Evolutionary conservation across 2,888 invertebrate species (phyloP).

Genomic region (Marasmarcha lunaedactyla): DNA sequence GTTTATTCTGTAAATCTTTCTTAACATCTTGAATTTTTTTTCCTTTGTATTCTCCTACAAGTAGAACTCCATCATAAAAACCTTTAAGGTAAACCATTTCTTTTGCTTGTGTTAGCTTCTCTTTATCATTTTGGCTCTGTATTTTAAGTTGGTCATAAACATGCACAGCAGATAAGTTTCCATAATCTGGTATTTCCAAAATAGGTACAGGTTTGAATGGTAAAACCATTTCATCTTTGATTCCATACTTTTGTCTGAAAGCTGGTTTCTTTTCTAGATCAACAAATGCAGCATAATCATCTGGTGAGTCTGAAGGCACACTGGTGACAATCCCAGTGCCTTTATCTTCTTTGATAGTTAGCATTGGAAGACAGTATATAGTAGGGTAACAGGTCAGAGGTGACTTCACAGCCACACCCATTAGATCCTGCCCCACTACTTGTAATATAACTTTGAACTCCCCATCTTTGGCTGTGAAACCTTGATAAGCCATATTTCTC

Average conservation of each 20-base stretch:
- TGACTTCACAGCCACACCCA: slow-evolving; percentile 87
- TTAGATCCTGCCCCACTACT: slow-evolving; percentile 78
- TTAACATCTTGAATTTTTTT: slow-evolving; percentile 95
- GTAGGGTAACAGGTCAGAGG: slow-evolving; percentile 86
- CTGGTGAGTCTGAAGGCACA: slow-evolving; percentile 98
- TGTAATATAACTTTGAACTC: slow-evolving; percentile 77
- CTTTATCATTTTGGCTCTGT: slow-evolving; percentile 97
- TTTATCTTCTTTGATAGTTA: slow-evolving; percentile 97
- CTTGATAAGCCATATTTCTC: slow-evolving; percentile 96
- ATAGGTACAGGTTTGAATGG: slow-evolving; percentile 83
- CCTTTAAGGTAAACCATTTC: slow-evolving; percentile 96
- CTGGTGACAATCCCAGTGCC: slow-evolving; percentile 98
- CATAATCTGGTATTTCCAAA: slow-evolving; percentile 91
- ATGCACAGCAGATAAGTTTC: slow-evolving; percentile 85
- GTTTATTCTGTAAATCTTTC: slow-evolving; percentile 83
- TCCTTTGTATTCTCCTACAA: slow-evolving; percentile 90
- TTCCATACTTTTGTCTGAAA: slow-evolving; percentile 91
- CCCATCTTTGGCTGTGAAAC: slow-evolving; percentile 85
- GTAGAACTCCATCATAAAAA: slow-evolving; percentile 92
- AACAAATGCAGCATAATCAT: slow-evolving; percentile 95
- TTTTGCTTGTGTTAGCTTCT: slow-evolving; percentile 94
- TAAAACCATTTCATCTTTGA: slow-evolving; percentile 79
- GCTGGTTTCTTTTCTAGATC: slow-evolving; percentile 96
- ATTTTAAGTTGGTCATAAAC: slow-evolving; percentile 92
- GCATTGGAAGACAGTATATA: slow-evolving; percentile 96